These are phyloP conservation scores for Gasterosteus nipponicus DNA, from an alignment of 2,113 vertebrate genomes.

Conservation along the genomic window DNA sequence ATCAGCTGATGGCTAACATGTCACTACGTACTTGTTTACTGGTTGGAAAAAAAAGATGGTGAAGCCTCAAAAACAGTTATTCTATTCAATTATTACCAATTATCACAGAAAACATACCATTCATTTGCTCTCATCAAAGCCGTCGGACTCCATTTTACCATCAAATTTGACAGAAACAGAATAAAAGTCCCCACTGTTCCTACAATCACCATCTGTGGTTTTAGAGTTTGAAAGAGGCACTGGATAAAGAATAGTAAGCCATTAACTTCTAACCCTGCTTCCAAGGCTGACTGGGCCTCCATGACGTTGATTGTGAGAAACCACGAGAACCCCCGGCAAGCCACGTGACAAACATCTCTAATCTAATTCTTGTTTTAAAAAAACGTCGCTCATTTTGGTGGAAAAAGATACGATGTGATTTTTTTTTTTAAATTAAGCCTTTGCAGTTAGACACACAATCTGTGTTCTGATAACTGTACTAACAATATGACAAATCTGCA, in stretches of 20 bases:
- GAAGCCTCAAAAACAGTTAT: too few relatives aligned
- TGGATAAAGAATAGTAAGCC: neutral
- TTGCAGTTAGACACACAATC: neutral
- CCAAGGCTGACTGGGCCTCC: too few relatives aligned
- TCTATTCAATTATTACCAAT: neutral
- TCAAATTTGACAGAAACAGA: neutral
- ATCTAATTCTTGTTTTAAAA: neutral
- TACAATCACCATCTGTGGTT: neutral
- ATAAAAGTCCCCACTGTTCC: neutral
- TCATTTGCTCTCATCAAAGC: neutral
- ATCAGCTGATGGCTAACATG: too few relatives aligned
- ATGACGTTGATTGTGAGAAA: too few relatives aligned
- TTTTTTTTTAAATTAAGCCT: neutral
- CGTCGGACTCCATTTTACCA: neutral
- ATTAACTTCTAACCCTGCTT: too few relatives aligned
- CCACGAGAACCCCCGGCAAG: too few relatives aligned
- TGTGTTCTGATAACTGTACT: neutral
- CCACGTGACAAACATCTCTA: too few relatives aligned
- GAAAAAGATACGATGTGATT: neutral
- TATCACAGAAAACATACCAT: neutral
- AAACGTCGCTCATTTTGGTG: neutral
- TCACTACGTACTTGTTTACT: too few relatives aligned
- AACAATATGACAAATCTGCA: neutral
- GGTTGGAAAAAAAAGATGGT: too few relatives aligned
- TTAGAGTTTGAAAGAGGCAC: neutral